phyloP scores from a whole-genome alignment of 2,888 invertebrate species.

The Callyntrura guangdongensis region DNA sequence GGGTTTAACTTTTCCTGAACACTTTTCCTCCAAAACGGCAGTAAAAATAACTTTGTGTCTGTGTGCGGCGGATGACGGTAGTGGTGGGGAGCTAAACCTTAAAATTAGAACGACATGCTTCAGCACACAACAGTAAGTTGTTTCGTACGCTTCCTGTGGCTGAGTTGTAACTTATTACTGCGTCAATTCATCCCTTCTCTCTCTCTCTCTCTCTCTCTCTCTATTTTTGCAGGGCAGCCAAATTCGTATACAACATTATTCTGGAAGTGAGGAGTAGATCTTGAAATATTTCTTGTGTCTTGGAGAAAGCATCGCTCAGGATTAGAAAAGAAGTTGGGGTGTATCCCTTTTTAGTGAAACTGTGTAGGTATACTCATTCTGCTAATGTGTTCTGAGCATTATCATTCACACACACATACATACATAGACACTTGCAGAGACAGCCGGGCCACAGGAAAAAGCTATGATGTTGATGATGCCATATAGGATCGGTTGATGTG shows the following conservation, averaged over 20 bases:
- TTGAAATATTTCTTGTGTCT: slow-evolving; percentile 68
- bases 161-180: slow-evolving; percentile 71
- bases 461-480: background rate
- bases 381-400: slow-evolving; percentile 62
- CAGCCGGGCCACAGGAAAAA: background rate
- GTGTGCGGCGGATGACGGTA: no score
- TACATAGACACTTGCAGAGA: slow-evolving; percentile 2
- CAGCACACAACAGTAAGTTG: slow-evolving; percentile 37
- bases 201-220: slow-evolving; percentile 11
- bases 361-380: slow-evolving; percentile 64
- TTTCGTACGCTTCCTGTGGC: slow-evolving; percentile 57
- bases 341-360: slow-evolving; percentile 47
- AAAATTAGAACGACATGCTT: slow-evolving; percentile 49
- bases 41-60: slow-evolving; percentile 52
- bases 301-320: slow-evolving; percentile 73
- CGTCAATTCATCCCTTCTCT: slow-evolving; percentile 65
- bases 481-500: slow-evolving; percentile 22
- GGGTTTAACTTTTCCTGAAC: slow-evolving; percentile 36
- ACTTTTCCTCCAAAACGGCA: slow-evolving; percentile 17
- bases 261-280: slow-evolving; percentile 64
- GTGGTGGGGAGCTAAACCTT: slow-evolving; percentile 33
- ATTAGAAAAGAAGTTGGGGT: slow-evolving; percentile 61
- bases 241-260: slow-evolving; percentile 48
- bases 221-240: slow-evolving; percentile 21
- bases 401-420: slow-evolving; percentile 56